Evolutionary conservation across 2,113 vertebrate species (phyloP).

Genomic region (Noctilio leporinus): DNA sequence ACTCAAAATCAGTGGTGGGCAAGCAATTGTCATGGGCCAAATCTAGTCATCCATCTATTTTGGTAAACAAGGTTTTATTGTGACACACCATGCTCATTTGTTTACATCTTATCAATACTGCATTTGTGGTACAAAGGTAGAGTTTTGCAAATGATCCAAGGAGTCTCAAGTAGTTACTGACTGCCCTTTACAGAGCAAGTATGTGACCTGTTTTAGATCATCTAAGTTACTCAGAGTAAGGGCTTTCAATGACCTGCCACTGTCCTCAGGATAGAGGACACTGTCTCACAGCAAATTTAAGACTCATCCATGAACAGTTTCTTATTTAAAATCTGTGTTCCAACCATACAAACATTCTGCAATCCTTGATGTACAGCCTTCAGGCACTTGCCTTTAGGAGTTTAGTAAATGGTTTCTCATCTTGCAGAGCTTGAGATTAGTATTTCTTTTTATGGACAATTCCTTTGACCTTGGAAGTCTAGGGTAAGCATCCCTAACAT

Average conservation of each 20-base stretch:
- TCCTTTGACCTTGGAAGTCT: not conserved
- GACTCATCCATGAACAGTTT: not conserved
- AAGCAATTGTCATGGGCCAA: not conserved
- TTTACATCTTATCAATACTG: not conserved
- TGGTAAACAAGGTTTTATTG: not conserved
- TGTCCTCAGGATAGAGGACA: not conserved
- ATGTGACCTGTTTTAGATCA: not conserved
- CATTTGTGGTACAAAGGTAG: not conserved
- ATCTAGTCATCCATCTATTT: not conserved
- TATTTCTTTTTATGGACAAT: not conserved
- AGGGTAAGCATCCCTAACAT: not conserved
- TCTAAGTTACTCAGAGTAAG: not conserved
- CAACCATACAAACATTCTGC: too few relatives aligned
- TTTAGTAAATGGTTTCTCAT: not conserved
- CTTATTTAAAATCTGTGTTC: not conserved
- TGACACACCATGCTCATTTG: not conserved
- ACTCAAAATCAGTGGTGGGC: not conserved
- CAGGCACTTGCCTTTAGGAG: not conserved
- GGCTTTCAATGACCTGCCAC: not conserved
- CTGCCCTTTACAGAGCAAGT: not conserved
- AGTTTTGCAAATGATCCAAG: not conserved
- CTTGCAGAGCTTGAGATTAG: not conserved
- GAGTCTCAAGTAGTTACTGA: not conserved
- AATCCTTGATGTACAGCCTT: not conserved
- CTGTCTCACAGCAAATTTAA: not conserved